Conservation (phyloP, 2,797 vertebrate species). For the Rousettus madagascariensis region DNA sequence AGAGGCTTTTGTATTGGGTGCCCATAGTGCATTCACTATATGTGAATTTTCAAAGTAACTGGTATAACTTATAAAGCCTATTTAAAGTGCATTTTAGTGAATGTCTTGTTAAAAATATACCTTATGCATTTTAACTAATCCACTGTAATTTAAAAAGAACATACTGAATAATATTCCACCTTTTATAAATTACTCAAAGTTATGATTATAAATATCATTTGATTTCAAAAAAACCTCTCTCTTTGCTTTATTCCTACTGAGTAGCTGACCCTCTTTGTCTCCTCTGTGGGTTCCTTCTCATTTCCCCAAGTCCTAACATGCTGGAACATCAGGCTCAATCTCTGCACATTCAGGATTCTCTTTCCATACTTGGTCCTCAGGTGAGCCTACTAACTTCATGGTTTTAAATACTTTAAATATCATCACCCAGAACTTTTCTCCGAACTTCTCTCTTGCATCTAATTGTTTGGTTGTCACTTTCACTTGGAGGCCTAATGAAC, state of each 20-base stretch:
- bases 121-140: neutral
- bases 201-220: neutral
- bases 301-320: neutral
- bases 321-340: neutral
- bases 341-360: neutral
- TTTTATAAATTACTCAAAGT: neutral
- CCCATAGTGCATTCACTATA: neutral
- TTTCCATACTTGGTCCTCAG: neutral
- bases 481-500: neutral
- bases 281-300: neutral
- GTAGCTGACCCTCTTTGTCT: neutral
- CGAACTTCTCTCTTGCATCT: neutral
- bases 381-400: neutral
- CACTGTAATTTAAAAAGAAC: neutral
- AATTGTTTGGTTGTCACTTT: neutral
- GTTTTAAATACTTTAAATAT: neutral
- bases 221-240: neutral
- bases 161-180: neutral
- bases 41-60: neutral
- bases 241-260: neutral
- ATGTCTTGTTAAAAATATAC: neutral
- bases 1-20: neutral
- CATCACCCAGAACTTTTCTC: neutral
- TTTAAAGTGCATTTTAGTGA: neutral
- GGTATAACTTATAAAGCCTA: neutral